These are phyloP conservation scores for Spongilla lacustris DNA, from an alignment of 37 sponge, comb jelly and placozoan species.

Conservation along the genomic window DNA sequence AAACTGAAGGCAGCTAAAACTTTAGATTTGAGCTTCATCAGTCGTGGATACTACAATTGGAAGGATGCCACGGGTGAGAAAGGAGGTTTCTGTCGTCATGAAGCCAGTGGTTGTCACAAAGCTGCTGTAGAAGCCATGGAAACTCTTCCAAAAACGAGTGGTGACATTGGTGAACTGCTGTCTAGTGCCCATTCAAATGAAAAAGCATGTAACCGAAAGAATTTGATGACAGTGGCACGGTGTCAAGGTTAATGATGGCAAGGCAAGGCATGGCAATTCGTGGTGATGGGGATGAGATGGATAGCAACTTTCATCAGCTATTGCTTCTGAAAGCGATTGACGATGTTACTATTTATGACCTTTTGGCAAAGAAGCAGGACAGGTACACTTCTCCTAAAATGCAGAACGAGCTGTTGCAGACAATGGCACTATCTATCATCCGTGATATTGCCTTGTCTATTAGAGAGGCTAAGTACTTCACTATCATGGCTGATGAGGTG, in stretches of 20 bases:
- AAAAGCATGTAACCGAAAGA: slow-evolving; percentile 10
- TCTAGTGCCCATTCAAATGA: slow-evolving; percentile 17
- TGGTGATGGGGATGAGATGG: no score
- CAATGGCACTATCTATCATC: slow-evolving; percentile 43
- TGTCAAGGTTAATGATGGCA: no score
- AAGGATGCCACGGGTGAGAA: slow-evolving; percentile 41
- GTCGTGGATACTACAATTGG: no score
- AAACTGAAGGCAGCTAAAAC: no score
- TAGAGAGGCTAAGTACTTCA: neutral
- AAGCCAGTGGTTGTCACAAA: no score
- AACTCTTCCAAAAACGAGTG: no score
- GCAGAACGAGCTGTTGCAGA: slow-evolving; percentile 53
- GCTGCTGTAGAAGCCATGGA: no score
- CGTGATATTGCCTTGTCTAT: slow-evolving; percentile 17
- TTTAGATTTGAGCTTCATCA: no score
- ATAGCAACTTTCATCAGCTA: slow-evolving; percentile 53
- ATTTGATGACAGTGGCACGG: slow-evolving; percentile 21
- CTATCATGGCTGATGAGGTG: slow-evolving; percentile 60
- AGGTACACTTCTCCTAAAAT: slow-evolving; percentile 58
- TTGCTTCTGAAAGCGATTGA: slow-evolving; percentile 27
- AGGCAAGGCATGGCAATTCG: slow-evolving; percentile 40
- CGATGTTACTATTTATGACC: neutral
- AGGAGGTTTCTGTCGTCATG: slow-evolving; percentile 35
- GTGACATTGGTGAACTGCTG: slow-evolving; percentile 44
- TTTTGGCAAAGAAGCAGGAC: slow-evolving; percentile 7